Base-by-base conservation (phyloP, 2,888 invertebrate species). In the Brachyptera putata region DNA sequence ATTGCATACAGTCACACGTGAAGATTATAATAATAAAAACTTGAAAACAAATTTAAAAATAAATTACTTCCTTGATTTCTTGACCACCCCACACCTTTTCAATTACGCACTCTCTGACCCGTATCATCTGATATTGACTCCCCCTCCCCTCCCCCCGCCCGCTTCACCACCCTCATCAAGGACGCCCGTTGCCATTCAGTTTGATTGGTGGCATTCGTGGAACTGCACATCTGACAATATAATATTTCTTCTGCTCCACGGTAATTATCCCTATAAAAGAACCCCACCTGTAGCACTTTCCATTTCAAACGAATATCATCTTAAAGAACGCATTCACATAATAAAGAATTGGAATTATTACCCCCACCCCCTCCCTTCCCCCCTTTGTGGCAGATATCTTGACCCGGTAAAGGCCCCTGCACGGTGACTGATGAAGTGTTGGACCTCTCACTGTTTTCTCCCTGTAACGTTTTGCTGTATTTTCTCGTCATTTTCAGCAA, bases 261-360 rank as follows among this genome's bases (percentile, higher is more conserved):
- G 36, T n/a, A 34, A 50, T 50, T 50, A 50, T 39, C n/a, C 5
- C n/a, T n/a, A 26, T 50, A 36, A 26, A 50, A 53, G 53, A 34
- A 9, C 16, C n/a, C 53, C 53, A 53, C 53, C 53, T 53, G 53
- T 34, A 16, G 53, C 30, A 53, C 53, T 53, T 53, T 53, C 53
- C 53, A 53, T 53, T 53, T 53, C 24, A 16, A 30, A 43, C 14
- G 39, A 43, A 18, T n/a, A n/a, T n/a, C n/a, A n/a, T n/a, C n/a
- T n/a, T n/a, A 34, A 3, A 36, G 53, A 14, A 34, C 36, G 53
- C 53, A n/a, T n/a, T n/a, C n/a, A n/a, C 18, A 24, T 4, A 41
- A 41, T 41, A 46, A 46, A 46, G 46, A 21, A 46, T n/a, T n/a
- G n/a, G 24, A 22, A 46, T 46, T 21, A 46, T 46, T 46, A 11